Conservation (phyloP, 2,797 vertebrate species). For the Megalops cyprinoides region DNA sequence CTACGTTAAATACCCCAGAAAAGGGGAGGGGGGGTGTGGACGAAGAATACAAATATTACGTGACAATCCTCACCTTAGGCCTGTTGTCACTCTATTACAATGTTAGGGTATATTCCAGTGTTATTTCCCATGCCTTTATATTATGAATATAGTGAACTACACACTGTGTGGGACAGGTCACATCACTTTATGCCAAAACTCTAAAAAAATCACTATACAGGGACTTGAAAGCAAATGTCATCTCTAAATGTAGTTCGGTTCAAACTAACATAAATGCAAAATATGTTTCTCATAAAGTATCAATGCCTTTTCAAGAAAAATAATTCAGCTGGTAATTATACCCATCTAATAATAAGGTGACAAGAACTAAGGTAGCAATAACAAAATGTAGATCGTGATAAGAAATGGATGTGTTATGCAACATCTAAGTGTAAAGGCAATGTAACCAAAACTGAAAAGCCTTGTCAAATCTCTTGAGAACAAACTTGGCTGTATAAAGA, state of each 20-base stretch:
- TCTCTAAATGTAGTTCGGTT: not conserved
- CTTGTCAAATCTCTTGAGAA: slow-evolving; percentile 15
- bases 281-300: slow-evolving; percentile 10
- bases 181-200: not conserved
- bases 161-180: not conserved
- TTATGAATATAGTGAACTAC: not conserved
- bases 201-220: not conserved
- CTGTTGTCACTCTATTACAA: not conserved
- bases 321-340: not conserved
- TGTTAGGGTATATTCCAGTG: not conserved
- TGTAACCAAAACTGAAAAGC: slow-evolving; percentile 9
- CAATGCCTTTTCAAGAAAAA: slow-evolving; percentile 5
- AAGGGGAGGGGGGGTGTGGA: too few species aligned
- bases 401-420: slow-evolving; percentile 15
- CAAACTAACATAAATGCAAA: not conserved
- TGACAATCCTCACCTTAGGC: not conserved
- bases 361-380: not conserved
- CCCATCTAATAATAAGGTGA: slow-evolving; percentile 9
- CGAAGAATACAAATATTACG: not conserved
- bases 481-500: not conserved
- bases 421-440: slow-evolving; percentile 11
- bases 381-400: slow-evolving; percentile 8
- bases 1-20: not conserved
- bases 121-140: not conserved
- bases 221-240: not conserved